These are phyloP conservation scores for Dendrolimus houi DNA, from an alignment of 2,888 invertebrate species.

Conservation along the genomic window DNA sequence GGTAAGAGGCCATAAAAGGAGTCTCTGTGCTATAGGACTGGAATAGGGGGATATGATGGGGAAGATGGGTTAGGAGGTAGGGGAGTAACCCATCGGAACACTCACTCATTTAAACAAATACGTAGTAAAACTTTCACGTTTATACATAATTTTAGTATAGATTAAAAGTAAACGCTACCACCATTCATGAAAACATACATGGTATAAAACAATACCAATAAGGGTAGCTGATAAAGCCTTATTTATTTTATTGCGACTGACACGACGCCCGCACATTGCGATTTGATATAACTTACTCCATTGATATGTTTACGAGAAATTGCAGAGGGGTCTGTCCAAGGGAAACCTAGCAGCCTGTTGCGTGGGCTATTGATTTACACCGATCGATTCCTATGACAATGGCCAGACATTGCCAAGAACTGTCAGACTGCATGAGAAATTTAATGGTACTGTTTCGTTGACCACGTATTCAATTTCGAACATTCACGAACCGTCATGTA, in stretches of 20 bases:
- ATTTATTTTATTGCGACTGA: conserved; percentile 47
- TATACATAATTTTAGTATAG: no score
- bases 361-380: conserved; percentile 61
- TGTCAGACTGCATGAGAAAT: background rate
- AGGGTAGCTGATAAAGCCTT: conserved; percentile 22
- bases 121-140: no score
- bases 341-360: conserved; percentile 30
- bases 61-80: no score
- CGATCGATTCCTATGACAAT: conserved; percentile 26
- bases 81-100: no score
- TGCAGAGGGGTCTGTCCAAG: conserved; percentile 18
- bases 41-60: no score
- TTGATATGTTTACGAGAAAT: conserved; percentile 36
- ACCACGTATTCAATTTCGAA: background rate
- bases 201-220: no score
- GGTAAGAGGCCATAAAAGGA: no score
- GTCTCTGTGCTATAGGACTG: no score
- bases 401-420: conserved; percentile 11
- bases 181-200: no score
- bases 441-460: background rate
- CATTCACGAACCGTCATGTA: no score
- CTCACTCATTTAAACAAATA: no score
- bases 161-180: no score
- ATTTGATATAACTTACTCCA: conserved; percentile 26
- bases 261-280: conserved; percentile 43